Conservation (phyloP, 2,113 vertebrate species). For the Grammomys dolichurus region DNA sequence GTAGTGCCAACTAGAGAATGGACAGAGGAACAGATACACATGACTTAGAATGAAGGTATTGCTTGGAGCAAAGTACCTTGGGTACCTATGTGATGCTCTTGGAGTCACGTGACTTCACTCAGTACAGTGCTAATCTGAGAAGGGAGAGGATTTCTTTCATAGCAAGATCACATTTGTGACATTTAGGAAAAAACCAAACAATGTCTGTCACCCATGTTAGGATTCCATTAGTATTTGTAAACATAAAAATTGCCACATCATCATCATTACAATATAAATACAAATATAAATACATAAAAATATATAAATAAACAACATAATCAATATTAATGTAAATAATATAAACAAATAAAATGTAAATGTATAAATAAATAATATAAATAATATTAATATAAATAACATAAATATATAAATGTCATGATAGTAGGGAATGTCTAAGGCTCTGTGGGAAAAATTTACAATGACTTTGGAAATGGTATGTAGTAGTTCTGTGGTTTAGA, state of each 20-base stretch:
- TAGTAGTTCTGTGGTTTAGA: slow-evolving; percentile 65
- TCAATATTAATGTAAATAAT: too few relatives aligned
- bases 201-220: not conserved
- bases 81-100: not conserved
- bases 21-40: not conserved
- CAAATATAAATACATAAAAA: not conserved
- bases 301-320: too few relatives aligned
- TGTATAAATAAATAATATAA: too few relatives aligned
- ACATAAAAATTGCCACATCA: not conserved
- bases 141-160: too few relatives aligned
- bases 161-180: not conserved
- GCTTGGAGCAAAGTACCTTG: not conserved
- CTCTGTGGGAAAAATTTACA: slow-evolving; percentile 50
- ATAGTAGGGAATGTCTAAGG: not conserved
- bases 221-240: not conserved
- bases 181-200: not conserved
- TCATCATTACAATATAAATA: not conserved
- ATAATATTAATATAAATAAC: too few relatives aligned
- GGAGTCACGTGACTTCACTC: not conserved
- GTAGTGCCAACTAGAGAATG: not conserved
- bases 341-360: too few relatives aligned
- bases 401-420: not conserved
- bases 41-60: not conserved
- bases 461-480: slow-evolving; percentile 63
- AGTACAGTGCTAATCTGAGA: not conserved